Base-by-base conservation (phyloP, 2,797 vertebrate genomes). In the Trematomus bernacchii region DNA sequence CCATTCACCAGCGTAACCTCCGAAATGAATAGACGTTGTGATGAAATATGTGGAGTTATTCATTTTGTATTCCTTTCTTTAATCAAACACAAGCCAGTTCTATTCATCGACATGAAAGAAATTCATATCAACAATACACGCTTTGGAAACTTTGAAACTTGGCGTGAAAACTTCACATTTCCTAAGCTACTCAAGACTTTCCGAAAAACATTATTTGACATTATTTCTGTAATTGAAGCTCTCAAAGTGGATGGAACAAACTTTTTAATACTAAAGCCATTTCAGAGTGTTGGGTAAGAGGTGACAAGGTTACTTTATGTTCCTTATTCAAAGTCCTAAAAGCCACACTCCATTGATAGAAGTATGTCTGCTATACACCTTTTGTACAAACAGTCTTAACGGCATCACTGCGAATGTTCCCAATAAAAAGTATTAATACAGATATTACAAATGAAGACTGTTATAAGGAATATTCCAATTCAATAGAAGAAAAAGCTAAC, bases 1-100 rank as follows among this genome's bases (percentile, higher is more conserved):
- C 47, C 68, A 85, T 68, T 87, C 64, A 85, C 47, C 33, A 10
- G 30, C 10, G 0, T 46, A 75, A 70, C 73, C 66, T 79, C 59
- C 58, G 27, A 64, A 65, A 65, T 72, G 21, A 66, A 73, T 21
- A 53, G 30, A 52, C 12, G 1, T 11, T 3, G 0, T 60, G 10
- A 50, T 44, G 44, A 79, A 77, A 69, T 54, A 47, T 27, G 52
- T 48, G 21, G 10, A 59, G n/a, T 67, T 53, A 23, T 46, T 76
- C 11, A 44, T 19, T 66, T 70, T 66, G 73, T 6, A 23, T 53
- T 66, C 15, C 16, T 23, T 76, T 66, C 43, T 53, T 51, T 13
- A 47, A 73, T 73, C 37, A 57, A 59, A 60, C 27, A 21, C 19
- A 14, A 80, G 62, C 18, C 21, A 1, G 3, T 57, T 74, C 27